Evolutionary conservation across 2,888 invertebrate genomes (phyloP), one percentile per base, ranked within the genome.

Genomic region (Dolichopus griseipennis): DNA sequence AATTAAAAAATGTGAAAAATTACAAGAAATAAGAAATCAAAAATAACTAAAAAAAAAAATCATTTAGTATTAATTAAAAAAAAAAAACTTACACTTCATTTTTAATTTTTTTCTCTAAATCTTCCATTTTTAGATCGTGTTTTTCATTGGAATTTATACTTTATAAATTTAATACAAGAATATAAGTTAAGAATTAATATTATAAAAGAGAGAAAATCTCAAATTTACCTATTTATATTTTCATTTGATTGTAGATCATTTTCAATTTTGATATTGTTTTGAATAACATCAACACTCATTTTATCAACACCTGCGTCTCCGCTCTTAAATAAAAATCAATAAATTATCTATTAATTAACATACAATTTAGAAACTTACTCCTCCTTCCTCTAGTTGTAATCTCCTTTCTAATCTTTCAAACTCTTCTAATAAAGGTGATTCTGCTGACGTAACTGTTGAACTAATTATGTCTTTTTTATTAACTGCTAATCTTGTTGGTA

Each of bases 211-310:
- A 61, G n/a, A 61, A 61, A n/a, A 7, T 8, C 21, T 22, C 6
- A 22, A 21, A 62, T 21, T 43, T 43, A 80, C 80, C 77, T 79
- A 72, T 77, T 76, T 61, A 65, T n/a, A 73, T 80, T 77, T 69
- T 79, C 80, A 73, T 78, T 77, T 71, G 81, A 75, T 75, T 79
- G 81, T 68, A 77, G 76, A 74, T 80, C 79, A 77, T 79, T 80
- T 73, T 78, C 80, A 73, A 80, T 78, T 71, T 75, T 75, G 27
- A 72, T 68, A 71, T 75, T 74, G 71, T 76, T 77, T 72, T 77
- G 75, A 71, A 78, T 78, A 69, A 81, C 78, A 76, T 80, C 81
- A 74, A 80, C 80, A 78, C 81, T 81, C 81, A 81, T 81, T 76
- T 78, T 81, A 75, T 75, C 80, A 81, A 80, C 15, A 12, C 7